These are phyloP conservation scores for Menidia menidia DNA, from an alignment of 2,797 vertebrate species.

Conservation along the genomic window DNA sequence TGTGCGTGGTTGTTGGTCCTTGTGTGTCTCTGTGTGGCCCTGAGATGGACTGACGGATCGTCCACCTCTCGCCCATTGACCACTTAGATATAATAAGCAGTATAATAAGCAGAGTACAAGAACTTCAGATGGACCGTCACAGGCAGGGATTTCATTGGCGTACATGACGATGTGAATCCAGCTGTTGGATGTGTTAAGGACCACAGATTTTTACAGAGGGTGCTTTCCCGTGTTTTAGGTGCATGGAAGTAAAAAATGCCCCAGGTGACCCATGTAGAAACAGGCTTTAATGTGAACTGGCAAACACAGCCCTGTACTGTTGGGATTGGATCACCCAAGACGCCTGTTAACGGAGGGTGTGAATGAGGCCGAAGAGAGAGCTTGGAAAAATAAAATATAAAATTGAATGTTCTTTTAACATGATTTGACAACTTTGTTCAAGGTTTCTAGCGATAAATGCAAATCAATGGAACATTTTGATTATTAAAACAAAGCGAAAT, in stretches of 20 bases:
- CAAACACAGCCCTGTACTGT: neutral
- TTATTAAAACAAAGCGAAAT: neutral
- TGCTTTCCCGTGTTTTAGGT: neutral
- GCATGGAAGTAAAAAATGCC: neutral
- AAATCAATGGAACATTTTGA: neutral
- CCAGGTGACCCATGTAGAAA: neutral
- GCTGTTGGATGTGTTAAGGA: neutral
- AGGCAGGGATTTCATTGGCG: neutral
- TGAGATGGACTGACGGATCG: too few relatives aligned
- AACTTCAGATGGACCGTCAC: neutral
- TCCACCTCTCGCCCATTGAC: too few relatives aligned
- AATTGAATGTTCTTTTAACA: neutral
- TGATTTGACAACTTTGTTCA: too few relatives aligned
- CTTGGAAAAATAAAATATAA: neutral
- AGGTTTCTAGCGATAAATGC: neutral
- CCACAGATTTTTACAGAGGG: neutral
- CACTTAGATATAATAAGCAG: neutral
- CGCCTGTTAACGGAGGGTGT: neutral
- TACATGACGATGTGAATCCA: neutral
- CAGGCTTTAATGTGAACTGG: constrained; percentile 1
- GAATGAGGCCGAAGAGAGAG: neutral
- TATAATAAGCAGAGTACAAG: neutral
- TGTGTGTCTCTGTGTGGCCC: too few relatives aligned
- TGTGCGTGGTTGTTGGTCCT: too few relatives aligned
- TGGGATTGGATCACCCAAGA: neutral